Base-by-base conservation (phyloP, 1,140 invertebrate species). In the Trachelipus rathkii region DNA sequence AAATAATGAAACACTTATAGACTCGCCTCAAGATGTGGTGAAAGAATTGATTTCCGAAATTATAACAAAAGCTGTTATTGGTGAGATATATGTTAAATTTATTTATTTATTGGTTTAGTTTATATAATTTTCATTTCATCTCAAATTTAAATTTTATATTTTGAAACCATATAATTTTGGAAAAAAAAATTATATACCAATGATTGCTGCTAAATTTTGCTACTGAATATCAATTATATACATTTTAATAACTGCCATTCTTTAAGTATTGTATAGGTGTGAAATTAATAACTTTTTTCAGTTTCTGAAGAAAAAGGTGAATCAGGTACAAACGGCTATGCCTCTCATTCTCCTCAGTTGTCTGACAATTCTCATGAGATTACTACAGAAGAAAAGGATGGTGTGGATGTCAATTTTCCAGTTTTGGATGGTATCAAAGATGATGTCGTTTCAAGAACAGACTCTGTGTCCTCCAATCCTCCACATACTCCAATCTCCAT, bases 401-500 rank as follows among this genome's bases (percentile, higher is more conserved):
- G 33, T 10, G 21, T 70, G 1, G 66, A 43, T 76, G 11, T 74
- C 44, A 21, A 43, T 19, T 44, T 60, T 33, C 15, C 53, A 15
- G 33, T 70, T 11, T 2, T 11, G 1, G 68, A 70, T n/a, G 23
- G 21, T 5, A n/a, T 53, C 44, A 21, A 60, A n/a, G 44, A 24
- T 24, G 15, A 67, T 46, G 75, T 73, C 19, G 73, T 73, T 21
- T 74, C 60, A 8, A 45, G 73, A 4, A 76, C 74, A 66, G 80
- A 80, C 24, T 76, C 74, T 70, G 77, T 76, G 19, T 72, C 79
- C n/a, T 74, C 77, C 8, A 78, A 80, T n/a, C 79, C 77, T 19
- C 83, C 83, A 9, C 80, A 76, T 10, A 83, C 81, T 4, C 82
- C 83, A 9, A 79, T 82, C 10, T 79, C 80, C 24, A 82, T 84